These are phyloP conservation scores for Drosophila arizonae DNA, from an alignment of 1,140 invertebrate species.

Conservation along the genomic window DNA sequence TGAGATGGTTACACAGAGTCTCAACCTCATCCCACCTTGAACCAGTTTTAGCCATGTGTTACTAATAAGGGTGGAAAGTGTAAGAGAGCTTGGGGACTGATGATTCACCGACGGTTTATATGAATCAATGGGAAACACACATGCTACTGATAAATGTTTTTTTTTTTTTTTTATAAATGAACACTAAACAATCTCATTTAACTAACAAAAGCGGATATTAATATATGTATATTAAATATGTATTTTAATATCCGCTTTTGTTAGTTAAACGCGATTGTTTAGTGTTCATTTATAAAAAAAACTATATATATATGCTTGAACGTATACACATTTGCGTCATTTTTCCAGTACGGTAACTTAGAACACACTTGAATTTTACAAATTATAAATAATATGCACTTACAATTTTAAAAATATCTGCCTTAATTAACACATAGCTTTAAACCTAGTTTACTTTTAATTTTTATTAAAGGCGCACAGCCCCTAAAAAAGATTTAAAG, in stretches of 20 bases:
- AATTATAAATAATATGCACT: background rate
- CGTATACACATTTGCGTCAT: too few species aligned
- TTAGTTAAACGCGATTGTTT: too few species aligned
- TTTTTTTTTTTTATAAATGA: too few species aligned
- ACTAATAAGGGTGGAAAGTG: slow-evolving; percentile 35
- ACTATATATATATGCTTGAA: too few species aligned
- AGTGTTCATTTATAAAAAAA: too few species aligned
- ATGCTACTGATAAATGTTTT: background rate
- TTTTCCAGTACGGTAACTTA: background rate
- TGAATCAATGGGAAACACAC: background rate
- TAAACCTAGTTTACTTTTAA: background rate
- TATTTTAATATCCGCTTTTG: too few species aligned
- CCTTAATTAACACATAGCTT: background rate
- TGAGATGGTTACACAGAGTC: too few species aligned
- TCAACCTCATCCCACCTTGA: slow-evolving; percentile 16
- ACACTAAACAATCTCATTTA: too few species aligned
- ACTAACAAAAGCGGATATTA: background rate
- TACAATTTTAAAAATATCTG: background rate
- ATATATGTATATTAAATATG: too few species aligned
- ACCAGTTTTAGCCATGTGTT: slow-evolving; percentile 36
- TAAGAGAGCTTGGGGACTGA: background rate
- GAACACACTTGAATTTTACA: background rate
- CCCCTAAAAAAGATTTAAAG: background rate
- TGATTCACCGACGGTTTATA: background rate
- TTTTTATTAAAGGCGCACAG: background rate